A percentile compares a stretch with the other conserved stretches of the same genome.
Evolutionary conservation across 2,113 vertebrate species (phyloP).

Genomic region (Apodemus sylvaticus): DNA sequence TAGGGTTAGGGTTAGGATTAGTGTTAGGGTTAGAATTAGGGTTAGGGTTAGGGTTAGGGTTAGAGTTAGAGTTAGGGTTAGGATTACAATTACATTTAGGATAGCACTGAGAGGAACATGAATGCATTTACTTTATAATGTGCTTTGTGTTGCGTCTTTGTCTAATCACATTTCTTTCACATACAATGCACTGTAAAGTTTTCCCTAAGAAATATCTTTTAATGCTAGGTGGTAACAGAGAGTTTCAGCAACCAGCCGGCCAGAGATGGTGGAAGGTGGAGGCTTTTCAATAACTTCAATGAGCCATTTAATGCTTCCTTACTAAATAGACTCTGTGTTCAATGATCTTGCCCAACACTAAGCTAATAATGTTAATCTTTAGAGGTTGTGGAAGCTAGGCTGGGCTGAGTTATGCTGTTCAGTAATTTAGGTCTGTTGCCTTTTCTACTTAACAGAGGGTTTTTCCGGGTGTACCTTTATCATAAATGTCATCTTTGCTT

Average conservation of each 20-base stretch:
- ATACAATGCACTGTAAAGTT: no score
- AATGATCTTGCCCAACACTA: not conserved
- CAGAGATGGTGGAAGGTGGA: not conserved
- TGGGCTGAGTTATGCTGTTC: not conserved
- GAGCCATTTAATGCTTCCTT: not conserved
- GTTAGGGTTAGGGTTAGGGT: no score
- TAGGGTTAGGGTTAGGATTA: no score
- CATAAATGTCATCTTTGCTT: not conserved
- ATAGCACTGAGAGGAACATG: no score
- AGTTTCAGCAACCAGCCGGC: not conserved
- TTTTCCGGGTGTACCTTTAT: not conserved
- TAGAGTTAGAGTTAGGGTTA: no score
- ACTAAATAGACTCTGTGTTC: not conserved
- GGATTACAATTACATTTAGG: no score
- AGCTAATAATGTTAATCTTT: not conserved
- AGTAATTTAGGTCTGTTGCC: not conserved
- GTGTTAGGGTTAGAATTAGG: no score
- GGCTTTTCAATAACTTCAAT: not conserved
- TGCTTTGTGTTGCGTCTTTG: no score
- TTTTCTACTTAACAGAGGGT: not conserved
- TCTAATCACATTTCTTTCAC: no score
- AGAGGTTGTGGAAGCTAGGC: not conserved
- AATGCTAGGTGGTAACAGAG: not conserved
- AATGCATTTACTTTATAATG: no score
- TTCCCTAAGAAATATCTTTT: no score